Evolutionary conservation across 2,888 invertebrate genomes (phyloP), one percentile per base, ranked within the genome.

Genomic region (Heliconius ismenius): DNA sequence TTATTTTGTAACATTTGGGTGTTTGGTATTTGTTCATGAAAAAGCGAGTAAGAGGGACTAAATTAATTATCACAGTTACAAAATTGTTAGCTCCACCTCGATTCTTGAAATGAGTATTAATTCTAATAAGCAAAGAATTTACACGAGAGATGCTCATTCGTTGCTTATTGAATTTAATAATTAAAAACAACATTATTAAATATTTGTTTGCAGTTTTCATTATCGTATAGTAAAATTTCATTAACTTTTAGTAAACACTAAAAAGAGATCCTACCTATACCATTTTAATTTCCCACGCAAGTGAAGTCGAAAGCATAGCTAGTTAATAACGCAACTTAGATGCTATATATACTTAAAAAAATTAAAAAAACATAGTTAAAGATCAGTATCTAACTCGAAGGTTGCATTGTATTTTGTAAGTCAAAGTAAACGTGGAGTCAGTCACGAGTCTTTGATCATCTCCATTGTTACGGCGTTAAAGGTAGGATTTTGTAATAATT

Each of bases 391-490:
- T 67, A 64, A 62, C 74, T 67, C 65, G 70, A 76, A 76, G 65
- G 72, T 49, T 64, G 65, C 43, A 60, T 79, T 75, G 69, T 62
- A 67, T 79, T 77, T 77, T 73, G 75, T 64, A 69, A 76, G 60
- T 68, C 69, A 68, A 70, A 73, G 72, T 58, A 73, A 75, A 77
- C 76, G 76, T 76, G 60, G 64, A 75, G 72, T 65, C 36, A 68
- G 79, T 79, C 79, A 79, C 79, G 79, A 78, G 75, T 64, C 73
- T 75, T n/a, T 68, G 75, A 69, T 49, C 74, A 74, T 60, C 67
- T 21, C 75, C 26, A 76, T 74, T 79, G 78, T 74, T 73, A 77
- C 15, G 69, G 60, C 10, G 60, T 24, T 36, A 73, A 74, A 73
- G 60, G 54, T 73, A 43, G 75, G 67, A 49, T 74, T 77, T 69